Conservation (phyloP, 53 echinoderm and acorn worm genomes). For the Astropecten irregularis region DNA sequence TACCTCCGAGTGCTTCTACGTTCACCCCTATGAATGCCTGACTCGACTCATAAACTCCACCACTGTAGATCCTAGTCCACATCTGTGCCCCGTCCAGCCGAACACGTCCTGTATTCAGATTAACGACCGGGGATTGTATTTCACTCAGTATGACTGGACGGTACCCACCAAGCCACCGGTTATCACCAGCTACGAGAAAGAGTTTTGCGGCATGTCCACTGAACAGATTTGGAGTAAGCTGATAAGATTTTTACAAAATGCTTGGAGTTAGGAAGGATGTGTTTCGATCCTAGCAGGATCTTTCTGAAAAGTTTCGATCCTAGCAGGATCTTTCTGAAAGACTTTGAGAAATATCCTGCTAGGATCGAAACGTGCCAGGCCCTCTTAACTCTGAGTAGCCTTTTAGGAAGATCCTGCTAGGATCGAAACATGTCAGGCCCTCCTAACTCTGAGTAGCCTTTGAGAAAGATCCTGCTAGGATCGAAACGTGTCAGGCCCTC, state of each 20-base stretch:
- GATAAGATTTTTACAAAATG: background rate
- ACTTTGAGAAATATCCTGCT: too few species aligned
- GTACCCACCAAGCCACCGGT: slow-evolving; percentile 52
- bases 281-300: background rate
- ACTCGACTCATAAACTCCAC: slow-evolving; percentile 12
- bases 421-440: too few species aligned
- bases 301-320: background rate
- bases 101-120: slow-evolving; percentile 69
- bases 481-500: too few species aligned
- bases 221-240: slow-evolving; percentile 72
- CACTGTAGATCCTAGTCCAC: slow-evolving; percentile 21
- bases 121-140: slow-evolving; percentile 71
- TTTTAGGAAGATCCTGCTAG: too few species aligned
- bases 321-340: too few species aligned
- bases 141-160: slow-evolving; percentile 73
- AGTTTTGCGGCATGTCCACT: slow-evolving; percentile 70
- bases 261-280: background rate
- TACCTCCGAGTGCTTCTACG: slow-evolving; percentile 67
- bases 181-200: slow-evolving; percentile 28
- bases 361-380: too few species aligned
- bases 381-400: too few species aligned
- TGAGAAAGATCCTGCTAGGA: too few species aligned
- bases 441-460: too few species aligned
- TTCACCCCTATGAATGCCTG: slow-evolving; percentile 62
- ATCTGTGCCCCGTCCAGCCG: slow-evolving; percentile 50